Evolutionary conservation across 2,888 invertebrate genomes (phyloP), one percentile per base, ranked within the genome.

Genomic region (Leucoptera coffeella): DNA sequence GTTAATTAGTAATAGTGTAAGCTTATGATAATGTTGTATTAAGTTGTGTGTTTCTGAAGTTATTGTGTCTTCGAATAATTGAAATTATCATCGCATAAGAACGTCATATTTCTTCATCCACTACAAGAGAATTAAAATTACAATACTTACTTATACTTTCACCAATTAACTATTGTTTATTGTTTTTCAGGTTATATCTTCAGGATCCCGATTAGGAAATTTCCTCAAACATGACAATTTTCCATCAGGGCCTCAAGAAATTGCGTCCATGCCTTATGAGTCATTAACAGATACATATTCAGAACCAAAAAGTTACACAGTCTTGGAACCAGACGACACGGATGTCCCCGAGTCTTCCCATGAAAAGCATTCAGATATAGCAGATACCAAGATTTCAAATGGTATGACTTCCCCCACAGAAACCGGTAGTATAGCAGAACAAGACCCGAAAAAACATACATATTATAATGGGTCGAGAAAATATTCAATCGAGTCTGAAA

Each of bases 351-450:
- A 73, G 42, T 72, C 75, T 15, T 65, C 72, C 2, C 79, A 76
- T 43, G 84, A 85, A 80, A 73, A 82, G 36, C 75, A 78, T 25
- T 80, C 81, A 9, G 76, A 76, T 38, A 57, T 75, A 30, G 73
- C 77, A 32, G 82, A 83, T 4, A 59, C 85, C 35, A 80, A 85
- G 42, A 78, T 80, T 45, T 77, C 81, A 4, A 78, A 78, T 40
- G 69, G 67, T 39, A 67, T 69, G 35, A 67, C 67, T 1, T 69
- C 69, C 6, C 67, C 69, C 2, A 26, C 33, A 15, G 69, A 67
- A 26, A 69, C 62, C 31, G 52, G 61, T 22, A 69, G 69, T 35
- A 58, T 69, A 28, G 59, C 65, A 31, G 69, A 69, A 35, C 46
- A 64, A 6, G 60, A 61, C 39, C 43, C 53, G 15, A 53, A 45